Conservation (phyloP, 64 coral and sea anemone species). For the Stylophora pistillata region DNA sequence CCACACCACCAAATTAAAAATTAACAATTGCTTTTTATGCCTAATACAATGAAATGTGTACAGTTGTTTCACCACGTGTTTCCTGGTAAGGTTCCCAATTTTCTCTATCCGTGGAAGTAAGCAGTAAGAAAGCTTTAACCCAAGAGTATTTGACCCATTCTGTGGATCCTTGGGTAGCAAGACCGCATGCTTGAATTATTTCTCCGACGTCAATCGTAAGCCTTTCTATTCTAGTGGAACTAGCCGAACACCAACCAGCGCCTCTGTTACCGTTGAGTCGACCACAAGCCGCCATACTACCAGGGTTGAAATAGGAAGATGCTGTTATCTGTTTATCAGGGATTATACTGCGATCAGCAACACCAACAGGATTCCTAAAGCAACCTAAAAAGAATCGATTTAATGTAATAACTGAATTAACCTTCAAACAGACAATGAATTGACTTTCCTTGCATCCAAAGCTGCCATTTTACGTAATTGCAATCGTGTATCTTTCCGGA, state of each 20-base stretch:
- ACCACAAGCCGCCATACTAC: background rate
- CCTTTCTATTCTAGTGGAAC: background rate
- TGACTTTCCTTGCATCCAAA: too few species aligned
- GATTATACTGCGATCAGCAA: background rate
- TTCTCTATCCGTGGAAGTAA: background rate
- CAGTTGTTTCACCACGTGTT: background rate
- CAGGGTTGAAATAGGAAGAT: background rate
- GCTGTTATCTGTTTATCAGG: background rate
- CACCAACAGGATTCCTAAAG: background rate
- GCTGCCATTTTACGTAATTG: too few species aligned
- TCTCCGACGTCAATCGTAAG: background rate
- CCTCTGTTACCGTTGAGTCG: background rate
- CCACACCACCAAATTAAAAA: too few species aligned
- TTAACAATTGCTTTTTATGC: too few species aligned
- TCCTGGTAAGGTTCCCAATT: background rate
- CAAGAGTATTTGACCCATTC: background rate
- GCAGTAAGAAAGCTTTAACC: background rate
- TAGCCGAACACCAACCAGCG: background rate
- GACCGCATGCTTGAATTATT: background rate
- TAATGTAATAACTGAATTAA: too few species aligned
- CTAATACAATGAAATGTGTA: background rate
- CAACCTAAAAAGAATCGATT: background rate
- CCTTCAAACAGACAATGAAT: too few species aligned
- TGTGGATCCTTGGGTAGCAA: constrained; percentile 17
- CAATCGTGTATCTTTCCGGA: too few species aligned